Base-by-base conservation (phyloP, 2,797 vertebrate genomes). In the Oophaga sylvatica region DNA sequence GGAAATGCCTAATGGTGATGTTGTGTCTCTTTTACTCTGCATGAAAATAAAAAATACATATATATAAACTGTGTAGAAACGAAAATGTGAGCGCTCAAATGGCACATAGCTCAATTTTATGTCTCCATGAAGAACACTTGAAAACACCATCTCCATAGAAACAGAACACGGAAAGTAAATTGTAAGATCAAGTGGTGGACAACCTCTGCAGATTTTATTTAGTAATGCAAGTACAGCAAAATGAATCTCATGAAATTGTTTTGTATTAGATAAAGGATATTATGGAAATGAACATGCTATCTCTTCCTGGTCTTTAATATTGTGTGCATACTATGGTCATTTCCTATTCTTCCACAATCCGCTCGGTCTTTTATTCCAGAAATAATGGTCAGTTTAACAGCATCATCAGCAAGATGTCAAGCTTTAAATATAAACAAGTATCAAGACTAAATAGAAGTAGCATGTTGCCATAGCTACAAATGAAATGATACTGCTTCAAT, bases 381-480 rank as follows among this genome's bases (percentile, higher is more conserved):
- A 62, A 62, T 84, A 75, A 84, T 84, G 57, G 82, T 48, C 20
- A 76, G 11, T 84, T 45, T 60, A 20, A 45, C 11, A 73, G 19
- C 70, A 29, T 45, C 70, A 75, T 83, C 68, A 60, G 56, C 68
- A 26, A 83, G 22, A 84, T 75, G 31, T 62, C 70, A 62, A 48
- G 41, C 20, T n/a, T 60, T n/a, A 73, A 73, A 57, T 73, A 35
- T 26, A 48, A 53, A 83, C 67, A 83, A 11, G 13, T 75, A 75
- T 75, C 41, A 75, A n/a, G 41, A n/a, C 53, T 59, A 2, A 84
- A 35, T 73, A 73, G 53, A 75, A 73, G 73, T n/a, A 84, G 10
- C 15, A 45, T 48, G 82, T 84, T 76, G 57, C 82, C 70, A 84
- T 84, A 76, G 26, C 70, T 48, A 84, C 82, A 84, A 84, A 84